phyloP scores from a whole-genome alignment of 2,113 vertebrate species.

The Gadus macrocephalus region DNA sequence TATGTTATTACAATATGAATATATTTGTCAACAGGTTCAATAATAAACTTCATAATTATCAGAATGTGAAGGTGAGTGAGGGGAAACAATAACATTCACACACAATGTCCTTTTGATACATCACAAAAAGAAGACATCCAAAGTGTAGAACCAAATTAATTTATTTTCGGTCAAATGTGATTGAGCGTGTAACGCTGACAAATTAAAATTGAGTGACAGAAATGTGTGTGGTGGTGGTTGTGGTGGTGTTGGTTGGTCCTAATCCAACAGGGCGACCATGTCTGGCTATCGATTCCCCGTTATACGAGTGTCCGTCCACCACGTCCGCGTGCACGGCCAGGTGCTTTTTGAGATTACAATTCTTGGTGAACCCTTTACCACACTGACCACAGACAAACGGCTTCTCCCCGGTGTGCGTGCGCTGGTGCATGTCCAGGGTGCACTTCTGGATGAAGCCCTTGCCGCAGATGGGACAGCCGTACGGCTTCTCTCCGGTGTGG shows the following conservation, averaged over 20 bases:
- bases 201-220: neutral
- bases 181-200: neutral
- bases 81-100: no score
- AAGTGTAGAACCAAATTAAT: no score
- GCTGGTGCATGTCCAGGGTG: slow-evolving; percentile 75
- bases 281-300: slow-evolving; percentile 22
- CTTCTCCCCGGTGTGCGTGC: slow-evolving; percentile 75
- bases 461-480: slow-evolving; percentile 68
- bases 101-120: no score
- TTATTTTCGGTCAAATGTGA: no score
- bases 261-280: neutral
- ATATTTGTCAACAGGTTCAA: no score
- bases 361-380: slow-evolving; percentile 74
- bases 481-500: slow-evolving; percentile 74
- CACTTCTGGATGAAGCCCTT: slow-evolving; percentile 78
- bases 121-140: no score
- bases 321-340: slow-evolving; percentile 59
- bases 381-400: slow-evolving; percentile 70
- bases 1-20: no score
- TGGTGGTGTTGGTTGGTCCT: no score
- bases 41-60: no score
- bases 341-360: slow-evolving; percentile 75
- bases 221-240: slow-evolving; percentile 30
- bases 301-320: slow-evolving; percentile 32
- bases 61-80: no score